A percentile compares a stretch with the other conserved stretches of the same genome.
phyloP scores from a whole-genome alignment of 1,140 invertebrate species.

The Hycleus cichorii region DNA sequence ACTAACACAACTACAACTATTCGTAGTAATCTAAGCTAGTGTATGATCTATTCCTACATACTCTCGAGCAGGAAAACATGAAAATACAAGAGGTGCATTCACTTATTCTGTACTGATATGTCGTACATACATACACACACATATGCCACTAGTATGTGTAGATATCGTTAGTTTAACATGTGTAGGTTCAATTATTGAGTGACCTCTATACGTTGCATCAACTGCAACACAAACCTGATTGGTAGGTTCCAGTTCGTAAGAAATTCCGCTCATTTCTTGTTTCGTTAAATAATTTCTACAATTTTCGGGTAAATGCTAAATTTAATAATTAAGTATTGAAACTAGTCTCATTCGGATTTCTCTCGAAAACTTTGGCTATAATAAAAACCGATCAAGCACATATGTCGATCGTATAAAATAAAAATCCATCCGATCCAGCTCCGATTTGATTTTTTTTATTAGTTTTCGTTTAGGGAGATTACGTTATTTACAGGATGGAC shows the following conservation, averaged over 20 bases:
- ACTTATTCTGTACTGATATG: constrained; percentile 12
- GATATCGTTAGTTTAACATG: neutral
- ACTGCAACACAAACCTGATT: neutral
- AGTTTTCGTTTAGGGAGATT: neutral
- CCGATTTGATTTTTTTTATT: neutral
- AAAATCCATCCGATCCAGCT: neutral
- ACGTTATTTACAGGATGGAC: too few relatives aligned
- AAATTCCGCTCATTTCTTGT: too few relatives aligned
- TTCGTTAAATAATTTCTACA: too few relatives aligned
- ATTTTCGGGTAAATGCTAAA: too few relatives aligned
- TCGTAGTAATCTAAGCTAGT: neutral
- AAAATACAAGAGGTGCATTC: constrained; percentile 9
- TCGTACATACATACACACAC: constrained; percentile 8
- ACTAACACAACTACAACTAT: neutral
- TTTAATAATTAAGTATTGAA: too few relatives aligned
- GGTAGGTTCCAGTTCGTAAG: too few relatives aligned
- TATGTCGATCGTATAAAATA: constrained; percentile 1
- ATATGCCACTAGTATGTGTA: constrained; percentile 2
- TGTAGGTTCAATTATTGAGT: neutral
- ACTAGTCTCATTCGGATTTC: neutral
- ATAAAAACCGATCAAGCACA: constrained; percentile 5
- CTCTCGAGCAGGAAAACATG: constrained; percentile 32
- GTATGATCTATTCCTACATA: constrained; percentile 39
- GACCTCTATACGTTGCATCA: neutral
- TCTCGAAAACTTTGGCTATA: neutral